Percentiles rank a stretch among this genome's conserved stretches.
These are phyloP conservation scores for Notarius quadriscutis DNA, from an alignment of 2,113 vertebrate species.

Conservation along the genomic window DNA sequence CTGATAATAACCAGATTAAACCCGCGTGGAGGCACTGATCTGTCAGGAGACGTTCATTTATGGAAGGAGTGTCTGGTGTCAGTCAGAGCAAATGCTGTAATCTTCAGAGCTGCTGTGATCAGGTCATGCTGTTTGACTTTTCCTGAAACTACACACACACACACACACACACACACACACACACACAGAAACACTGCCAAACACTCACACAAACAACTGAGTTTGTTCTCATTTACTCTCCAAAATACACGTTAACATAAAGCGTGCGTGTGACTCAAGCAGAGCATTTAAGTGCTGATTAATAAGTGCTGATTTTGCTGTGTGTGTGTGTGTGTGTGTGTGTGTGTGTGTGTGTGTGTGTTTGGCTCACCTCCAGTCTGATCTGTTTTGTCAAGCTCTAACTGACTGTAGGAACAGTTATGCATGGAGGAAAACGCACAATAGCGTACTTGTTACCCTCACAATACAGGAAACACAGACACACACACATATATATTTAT, in stretches of 20 bases:
- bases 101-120: background rate
- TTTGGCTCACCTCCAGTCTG: constrained; percentile 6
- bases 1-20: background rate
- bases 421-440: constrained; percentile 45
- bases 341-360: constrained; percentile 39
- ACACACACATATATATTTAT: constrained; percentile 26
- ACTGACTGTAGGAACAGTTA: constrained; percentile 36
- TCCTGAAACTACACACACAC: background rate
- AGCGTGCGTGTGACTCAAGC: background rate
- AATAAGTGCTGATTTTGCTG: background rate
- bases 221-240: background rate
- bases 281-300: background rate
- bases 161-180: constrained; percentile 4
- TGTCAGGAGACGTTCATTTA: background rate
- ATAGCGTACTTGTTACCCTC: constrained; percentile 41
- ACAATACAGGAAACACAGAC: background rate
- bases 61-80: background rate
- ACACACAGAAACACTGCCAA: constrained; percentile 19
- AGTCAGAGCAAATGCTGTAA: background rate
- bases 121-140: background rate
- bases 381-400: constrained; percentile 22
- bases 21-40: too few species aligned
- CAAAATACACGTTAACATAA: background rate
- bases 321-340: constrained; percentile 15
- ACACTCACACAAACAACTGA: background rate